Conservation (phyloP, 2,797 vertebrate species). For the Mormyrus hasselquistii region DNA sequence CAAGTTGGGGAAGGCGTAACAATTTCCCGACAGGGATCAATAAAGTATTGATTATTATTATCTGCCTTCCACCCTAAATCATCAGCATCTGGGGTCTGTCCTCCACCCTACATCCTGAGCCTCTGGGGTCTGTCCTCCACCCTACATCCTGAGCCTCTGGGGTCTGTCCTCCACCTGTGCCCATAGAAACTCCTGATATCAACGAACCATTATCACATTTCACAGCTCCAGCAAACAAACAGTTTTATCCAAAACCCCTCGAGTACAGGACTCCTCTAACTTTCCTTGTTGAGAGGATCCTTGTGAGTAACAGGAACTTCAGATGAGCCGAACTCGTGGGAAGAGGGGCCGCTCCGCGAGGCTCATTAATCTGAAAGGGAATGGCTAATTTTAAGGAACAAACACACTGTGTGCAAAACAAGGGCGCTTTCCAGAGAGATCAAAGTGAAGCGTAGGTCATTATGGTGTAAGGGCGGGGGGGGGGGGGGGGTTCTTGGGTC, state of each 20-base stretch:
- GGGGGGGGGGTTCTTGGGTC: neutral
- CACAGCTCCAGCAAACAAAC: neutral
- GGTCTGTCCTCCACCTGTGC: neutral
- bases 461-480: neutral
- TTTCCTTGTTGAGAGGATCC: neutral
- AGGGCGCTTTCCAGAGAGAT: neutral
- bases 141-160: neutral
- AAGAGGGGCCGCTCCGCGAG: neutral
- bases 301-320: neutral
- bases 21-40: too few species aligned
- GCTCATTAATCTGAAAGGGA: neutral
- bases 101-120: too few species aligned
- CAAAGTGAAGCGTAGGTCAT: neutral
- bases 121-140: too few species aligned
- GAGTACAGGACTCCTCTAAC: neutral
- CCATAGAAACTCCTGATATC: neutral
- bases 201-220: neutral
- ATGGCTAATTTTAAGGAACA: neutral
- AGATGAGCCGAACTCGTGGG: neutral
- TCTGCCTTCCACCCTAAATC: neutral
- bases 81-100: too few species aligned
- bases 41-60: too few species aligned
- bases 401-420: slow-evolving; percentile 7
- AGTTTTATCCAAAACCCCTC: neutral
- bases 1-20: too few species aligned